Evolutionary conservation across 2,888 invertebrate species (phyloP).

Genomic region (Tipula confusa): DNA sequence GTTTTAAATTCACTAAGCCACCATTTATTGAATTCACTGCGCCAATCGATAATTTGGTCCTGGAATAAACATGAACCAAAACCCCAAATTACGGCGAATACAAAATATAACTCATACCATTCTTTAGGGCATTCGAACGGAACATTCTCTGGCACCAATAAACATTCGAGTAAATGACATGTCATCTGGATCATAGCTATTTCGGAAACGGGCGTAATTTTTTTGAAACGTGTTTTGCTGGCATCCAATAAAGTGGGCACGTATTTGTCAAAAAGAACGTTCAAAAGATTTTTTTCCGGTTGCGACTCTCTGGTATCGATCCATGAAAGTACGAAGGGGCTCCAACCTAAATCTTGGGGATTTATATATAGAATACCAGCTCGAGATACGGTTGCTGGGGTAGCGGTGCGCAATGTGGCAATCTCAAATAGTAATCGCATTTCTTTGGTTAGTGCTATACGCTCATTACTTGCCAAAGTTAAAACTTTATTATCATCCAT

Average conservation of each 20-base stretch:
- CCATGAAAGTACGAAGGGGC: slow-evolving; percentile 87
- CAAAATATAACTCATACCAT: slow-evolving; percentile 88
- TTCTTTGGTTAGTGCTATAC: slow-evolving; percentile 80
- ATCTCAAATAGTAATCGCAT: slow-evolving; percentile 95
- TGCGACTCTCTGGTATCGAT: slow-evolving; percentile 69
- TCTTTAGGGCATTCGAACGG: slow-evolving; percentile 89
- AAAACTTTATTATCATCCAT: slow-evolving; percentile 96
- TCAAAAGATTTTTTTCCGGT: slow-evolving; percentile 73
- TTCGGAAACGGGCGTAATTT: slow-evolving; percentile 86
- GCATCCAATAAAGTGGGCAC: slow-evolving; percentile 78
- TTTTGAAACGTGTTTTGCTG: slow-evolving; percentile 68
- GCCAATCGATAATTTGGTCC: slow-evolving; percentile 86
- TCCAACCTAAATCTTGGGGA: slow-evolving; percentile 92
- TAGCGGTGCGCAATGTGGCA: slow-evolving; percentile 81
- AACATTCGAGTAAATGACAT: slow-evolving; percentile 79
- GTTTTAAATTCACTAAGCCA: slow-evolving; percentile 88
- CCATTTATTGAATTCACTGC: slow-evolving; percentile 94
- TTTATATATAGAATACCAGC: slow-evolving; percentile 94
- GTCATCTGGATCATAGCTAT: slow-evolving; percentile 85
- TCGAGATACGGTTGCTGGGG: slow-evolving; percentile 91
- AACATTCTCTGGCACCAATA: slow-evolving; percentile 73
- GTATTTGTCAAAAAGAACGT: slow-evolving; percentile 89
- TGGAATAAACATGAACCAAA: slow-evolving; percentile 89
- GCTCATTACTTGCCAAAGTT: slow-evolving; percentile 89
- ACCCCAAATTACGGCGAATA: slow-evolving; percentile 85